Percentiles rank a stretch among this genome's conserved stretches.
Evolutionary conservation across 2,888 invertebrate species (phyloP).

Genomic region (Noctua pronuba): DNA sequence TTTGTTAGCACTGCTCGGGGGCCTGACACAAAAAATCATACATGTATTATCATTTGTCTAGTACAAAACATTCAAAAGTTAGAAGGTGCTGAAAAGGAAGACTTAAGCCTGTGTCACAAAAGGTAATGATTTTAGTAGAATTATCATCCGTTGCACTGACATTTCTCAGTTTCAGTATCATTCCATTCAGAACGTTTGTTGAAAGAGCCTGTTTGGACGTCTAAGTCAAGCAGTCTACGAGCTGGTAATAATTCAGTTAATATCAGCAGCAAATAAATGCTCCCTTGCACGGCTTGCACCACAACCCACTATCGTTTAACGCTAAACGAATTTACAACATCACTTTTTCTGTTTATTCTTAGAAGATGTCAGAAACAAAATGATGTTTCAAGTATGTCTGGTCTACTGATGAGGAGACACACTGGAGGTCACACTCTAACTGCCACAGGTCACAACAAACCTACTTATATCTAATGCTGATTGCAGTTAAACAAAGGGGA

Average conservation of each 20-base stretch:
- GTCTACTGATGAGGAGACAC: too few relatives aligned
- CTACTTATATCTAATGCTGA: too few relatives aligned
- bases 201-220: neutral
- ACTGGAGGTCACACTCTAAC: too few relatives aligned
- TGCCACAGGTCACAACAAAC: too few relatives aligned
- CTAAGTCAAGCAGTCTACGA: neutral
- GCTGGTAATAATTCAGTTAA: neutral
- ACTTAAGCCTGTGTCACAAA: neutral
- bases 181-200: neutral
- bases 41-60: too few relatives aligned
- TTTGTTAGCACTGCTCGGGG: slow-evolving; percentile 73
- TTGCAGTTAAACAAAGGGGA: too few relatives aligned
- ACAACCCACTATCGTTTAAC: neutral
- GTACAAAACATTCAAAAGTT: neutral
- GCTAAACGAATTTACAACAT: neutral
- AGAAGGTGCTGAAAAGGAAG: neutral
- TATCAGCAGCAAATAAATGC: neutral
- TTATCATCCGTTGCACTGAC: neutral
- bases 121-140: neutral
- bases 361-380: neutral
- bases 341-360: neutral
- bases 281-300: neutral
- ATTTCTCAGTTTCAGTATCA: neutral
- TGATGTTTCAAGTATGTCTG: too few relatives aligned
- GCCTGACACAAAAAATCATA: slow-evolving; percentile 51